Conservation (phyloP, 2,797 vertebrate genomes). For the Pangasius sanitwongsei region DNA sequence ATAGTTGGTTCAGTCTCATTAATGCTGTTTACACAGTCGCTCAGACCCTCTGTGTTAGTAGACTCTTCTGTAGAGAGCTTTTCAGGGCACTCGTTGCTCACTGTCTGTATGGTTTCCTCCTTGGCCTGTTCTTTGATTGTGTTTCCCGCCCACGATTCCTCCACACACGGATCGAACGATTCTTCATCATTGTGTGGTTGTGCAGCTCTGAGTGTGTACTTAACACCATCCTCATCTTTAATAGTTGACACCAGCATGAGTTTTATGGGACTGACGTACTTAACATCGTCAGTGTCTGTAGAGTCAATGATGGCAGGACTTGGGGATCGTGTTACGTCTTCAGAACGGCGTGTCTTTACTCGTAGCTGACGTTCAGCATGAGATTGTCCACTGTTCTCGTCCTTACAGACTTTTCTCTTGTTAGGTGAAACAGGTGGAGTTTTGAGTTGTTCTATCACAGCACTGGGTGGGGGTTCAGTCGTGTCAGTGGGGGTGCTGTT, state of each 20-base stretch:
- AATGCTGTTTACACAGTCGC: conserved; percentile 40
- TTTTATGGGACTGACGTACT: conserved; percentile 91
- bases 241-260: conserved; percentile 95
- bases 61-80: conserved; percentile 19
- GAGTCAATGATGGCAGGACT: neutral
- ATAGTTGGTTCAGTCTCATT: conserved; percentile 60
- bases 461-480: neutral
- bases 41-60: conserved; percentile 57
- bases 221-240: conserved; percentile 83
- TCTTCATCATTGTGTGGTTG: conserved; percentile 68
- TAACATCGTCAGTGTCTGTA: conserved; percentile 18
- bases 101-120: conserved; percentile 52
- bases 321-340: neutral
- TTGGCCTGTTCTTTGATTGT: conserved; percentile 56
- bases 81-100: neutral
- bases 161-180: conserved; percentile 76
- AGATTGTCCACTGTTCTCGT: conserved; percentile 35
- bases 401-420: conserved; percentile 21
- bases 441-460: neutral
- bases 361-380: conserved; percentile 45
- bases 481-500: conserved; percentile 46
- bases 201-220: conserved; percentile 89
- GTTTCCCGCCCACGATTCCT: conserved; percentile 71
- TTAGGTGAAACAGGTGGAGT: conserved; percentile 21
- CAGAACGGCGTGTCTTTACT: neutral